Evolutionary conservation across 2,888 invertebrate genomes (phyloP), one percentile per base, ranked within the genome.

Genomic region (Branchellion lobata): DNA sequence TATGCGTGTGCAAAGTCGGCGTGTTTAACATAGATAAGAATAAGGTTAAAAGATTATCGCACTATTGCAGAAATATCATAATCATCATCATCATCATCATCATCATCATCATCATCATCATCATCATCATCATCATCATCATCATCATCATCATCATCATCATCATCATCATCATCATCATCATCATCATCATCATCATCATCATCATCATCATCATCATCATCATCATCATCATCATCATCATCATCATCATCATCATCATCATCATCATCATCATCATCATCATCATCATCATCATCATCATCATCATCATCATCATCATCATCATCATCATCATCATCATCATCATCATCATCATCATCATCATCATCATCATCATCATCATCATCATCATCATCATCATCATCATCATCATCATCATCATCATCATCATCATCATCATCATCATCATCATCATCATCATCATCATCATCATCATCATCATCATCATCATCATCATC

Each of bases 11-110:
- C n/a, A n/a, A n/a, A n/a, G n/a, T n/a, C n/a, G n/a, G n/a, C n/a
- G n/a, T 65, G 65, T 65, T 65, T 65, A 27, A 65, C 5, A 65
- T 27, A 27, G 65, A 65, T 65, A 65, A 65, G 29, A 65, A 21
- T 21, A 65, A 27, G 29, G 29, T 65, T 65, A 29, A 29, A 8
- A 65, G 65, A 65, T 27, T 65, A 65, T 65, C n/a, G 29, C n/a
- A 5, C 5, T n/a, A 8, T 21, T 3, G 65, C 29, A 65, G 29
- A 29, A 65, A 65, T 65, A 29, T 65, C n/a, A n/a, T n/a, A n/a
- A n/a, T n/a, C n/a, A n/a, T n/a, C n/a, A n/a, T n/a, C n/a, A n/a
- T n/a, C n/a, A 18, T 18, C 21, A 18, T 51, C 18, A 36, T 18
- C 14, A 36, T 36, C 5, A 36, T 18, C 14, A 36, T 36, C 5